A percentile compares a stretch with the other conserved stretches of the same genome.
Evolutionary conservation across 2,113 vertebrate genomes (phyloP).

Genomic region (Sturnira hondurensis): DNA sequence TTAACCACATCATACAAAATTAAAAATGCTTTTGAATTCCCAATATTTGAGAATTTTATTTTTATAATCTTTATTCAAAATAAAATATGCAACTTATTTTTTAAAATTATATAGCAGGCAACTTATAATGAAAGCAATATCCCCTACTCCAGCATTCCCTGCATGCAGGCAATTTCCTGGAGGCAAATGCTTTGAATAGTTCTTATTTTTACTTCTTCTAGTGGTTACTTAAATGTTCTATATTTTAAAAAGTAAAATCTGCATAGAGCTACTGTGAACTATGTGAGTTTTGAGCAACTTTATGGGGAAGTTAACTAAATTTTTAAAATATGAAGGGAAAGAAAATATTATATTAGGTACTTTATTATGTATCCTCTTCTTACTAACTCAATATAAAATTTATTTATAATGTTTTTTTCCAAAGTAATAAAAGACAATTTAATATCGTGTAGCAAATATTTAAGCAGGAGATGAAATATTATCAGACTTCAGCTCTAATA

Average conservation of each 20-base stretch:
- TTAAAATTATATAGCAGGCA: not conserved
- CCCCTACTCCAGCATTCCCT: not conserved
- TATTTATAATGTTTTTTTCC: slow-evolving; percentile 6
- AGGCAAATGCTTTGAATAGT: not conserved
- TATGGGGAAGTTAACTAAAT: not conserved
- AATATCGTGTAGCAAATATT: slow-evolving; percentile 53
- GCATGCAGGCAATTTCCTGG: not conserved
- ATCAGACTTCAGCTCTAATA: slow-evolving; percentile 18
- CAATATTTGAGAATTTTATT: not conserved
- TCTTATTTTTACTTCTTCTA: not conserved
- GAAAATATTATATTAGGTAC: not conserved
- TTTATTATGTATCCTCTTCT: not conserved
- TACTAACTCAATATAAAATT: slow-evolving; percentile 9
- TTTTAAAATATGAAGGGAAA: not conserved
- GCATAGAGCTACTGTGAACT: not conserved
- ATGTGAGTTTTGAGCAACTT: not conserved
- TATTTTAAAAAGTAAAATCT: not conserved
- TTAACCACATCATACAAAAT: not conserved
- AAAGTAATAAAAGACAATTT: slow-evolving; percentile 53
- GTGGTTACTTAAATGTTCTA: not conserved
- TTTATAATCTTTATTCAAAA: not conserved
- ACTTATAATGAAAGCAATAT: not conserved
- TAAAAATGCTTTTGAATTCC: not conserved
- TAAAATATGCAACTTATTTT: not conserved
- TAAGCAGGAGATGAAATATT: slow-evolving; percentile 49